Evolutionary conservation across 2,888 invertebrate genomes (phyloP).

Genomic region (Caenorhabditis sinica): DNA sequence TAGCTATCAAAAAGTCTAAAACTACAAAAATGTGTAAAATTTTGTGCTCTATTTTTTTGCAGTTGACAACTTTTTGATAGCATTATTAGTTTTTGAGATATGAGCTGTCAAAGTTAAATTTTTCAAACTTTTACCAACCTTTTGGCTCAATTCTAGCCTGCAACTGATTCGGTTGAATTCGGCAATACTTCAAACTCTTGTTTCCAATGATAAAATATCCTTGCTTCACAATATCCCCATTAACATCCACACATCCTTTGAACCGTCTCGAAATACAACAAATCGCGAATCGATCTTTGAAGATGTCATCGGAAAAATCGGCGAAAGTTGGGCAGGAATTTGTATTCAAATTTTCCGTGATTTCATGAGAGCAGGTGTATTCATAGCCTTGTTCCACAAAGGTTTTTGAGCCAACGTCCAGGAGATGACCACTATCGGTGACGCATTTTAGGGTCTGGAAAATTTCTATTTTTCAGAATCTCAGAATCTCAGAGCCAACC

Average conservation of each 20-base stretch:
- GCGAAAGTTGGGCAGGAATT: conserved; percentile 65
- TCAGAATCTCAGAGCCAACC: conserved; percentile 21
- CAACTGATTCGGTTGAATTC: conserved; percentile 72
- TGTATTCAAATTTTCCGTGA: conserved; percentile 53
- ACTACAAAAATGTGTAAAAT: no score
- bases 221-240: conserved; percentile 74
- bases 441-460: conserved; percentile 80
- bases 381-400: conserved; percentile 69
- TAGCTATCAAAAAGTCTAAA: no score
- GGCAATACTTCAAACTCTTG: conserved; percentile 74
- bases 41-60: no score
- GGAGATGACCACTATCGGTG: conserved; percentile 73
- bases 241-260: conserved; percentile 77
- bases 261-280: conserved; percentile 76
- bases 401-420: conserved; percentile 75
- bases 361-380: conserved; percentile 71
- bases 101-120: no score
- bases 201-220: conserved; percentile 76
- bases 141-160: conserved; percentile 77
- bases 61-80: no score
- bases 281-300: conserved; percentile 77
- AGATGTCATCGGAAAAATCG: conserved; percentile 72
- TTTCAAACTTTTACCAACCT: conserved; percentile 50
- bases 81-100: no score
- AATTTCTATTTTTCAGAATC: neutral